These are phyloP conservation scores for Sesia bembeciformis DNA, from an alignment of 2,888 invertebrate species.

Conservation along the genomic window DNA sequence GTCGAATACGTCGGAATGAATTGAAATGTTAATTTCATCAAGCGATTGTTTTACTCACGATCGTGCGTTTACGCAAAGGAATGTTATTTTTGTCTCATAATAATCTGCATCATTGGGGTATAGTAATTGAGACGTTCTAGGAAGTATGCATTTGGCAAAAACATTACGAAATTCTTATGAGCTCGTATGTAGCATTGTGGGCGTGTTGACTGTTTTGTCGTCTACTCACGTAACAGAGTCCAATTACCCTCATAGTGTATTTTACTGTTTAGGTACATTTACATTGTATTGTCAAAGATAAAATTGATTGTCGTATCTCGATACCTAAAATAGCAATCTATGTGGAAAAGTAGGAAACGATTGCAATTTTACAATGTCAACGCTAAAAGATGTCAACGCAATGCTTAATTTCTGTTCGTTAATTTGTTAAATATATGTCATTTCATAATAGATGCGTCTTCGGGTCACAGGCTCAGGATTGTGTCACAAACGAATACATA, in stretches of 20 bases:
- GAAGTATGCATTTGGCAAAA: neutral
- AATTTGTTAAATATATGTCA: conserved; percentile 2
- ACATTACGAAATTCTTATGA: neutral
- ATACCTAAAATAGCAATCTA: too few species aligned
- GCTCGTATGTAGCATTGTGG: neutral
- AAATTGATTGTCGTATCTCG: too few species aligned
- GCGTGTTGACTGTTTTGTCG: neutral
- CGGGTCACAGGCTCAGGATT: conserved; percentile 17
- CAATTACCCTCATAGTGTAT: too few species aligned
- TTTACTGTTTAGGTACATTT: too few species aligned
- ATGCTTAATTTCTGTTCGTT: neutral
- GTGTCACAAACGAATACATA: conserved; percentile 15
- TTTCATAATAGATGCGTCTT: neutral
- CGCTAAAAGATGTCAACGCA: too few species aligned
- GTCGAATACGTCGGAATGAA: too few species aligned
- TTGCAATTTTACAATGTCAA: too few species aligned
- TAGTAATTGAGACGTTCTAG: neutral
- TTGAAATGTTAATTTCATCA: neutral
- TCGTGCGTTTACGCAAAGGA: neutral
- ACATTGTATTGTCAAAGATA: too few species aligned
- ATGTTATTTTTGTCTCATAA: neutral
- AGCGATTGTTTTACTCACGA: neutral
- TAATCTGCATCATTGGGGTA: neutral
- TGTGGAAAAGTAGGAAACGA: too few species aligned
- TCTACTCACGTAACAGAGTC: neutral